phyloP scores from a whole-genome alignment of 1,140 invertebrate genomes.

The Ips typographus region DNA sequence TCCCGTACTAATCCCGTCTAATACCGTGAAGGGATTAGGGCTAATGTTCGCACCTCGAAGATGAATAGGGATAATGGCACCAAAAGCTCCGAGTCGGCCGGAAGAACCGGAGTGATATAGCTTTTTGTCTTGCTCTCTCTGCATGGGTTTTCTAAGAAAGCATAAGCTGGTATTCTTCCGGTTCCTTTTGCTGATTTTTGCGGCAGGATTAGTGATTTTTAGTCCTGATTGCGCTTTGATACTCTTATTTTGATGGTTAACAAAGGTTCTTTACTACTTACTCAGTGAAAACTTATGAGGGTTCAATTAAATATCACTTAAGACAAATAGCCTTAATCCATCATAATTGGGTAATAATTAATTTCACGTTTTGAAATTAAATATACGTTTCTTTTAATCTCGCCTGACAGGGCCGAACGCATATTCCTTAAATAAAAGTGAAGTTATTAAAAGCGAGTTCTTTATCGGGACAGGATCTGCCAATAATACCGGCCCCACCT shows the following conservation, averaged over 20 bases:
- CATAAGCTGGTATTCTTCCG: conserved; percentile 1
- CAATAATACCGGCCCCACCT: conserved; percentile 33
- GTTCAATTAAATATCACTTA: conserved; percentile 23
- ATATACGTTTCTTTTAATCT: conserved; percentile 31
- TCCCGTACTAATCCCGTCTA: conserved; percentile 42
- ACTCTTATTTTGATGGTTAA: no score
- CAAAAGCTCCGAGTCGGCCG: background rate
- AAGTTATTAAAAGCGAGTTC: conserved; percentile 30
- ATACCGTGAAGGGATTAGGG: conserved; percentile 39
- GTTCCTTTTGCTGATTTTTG: background rate
- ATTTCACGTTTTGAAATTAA: conserved; percentile 20
- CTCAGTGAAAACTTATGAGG: background rate
- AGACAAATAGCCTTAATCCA: conserved; percentile 12
- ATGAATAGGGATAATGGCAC: conserved; percentile 30
- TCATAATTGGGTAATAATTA: conserved; percentile 19
- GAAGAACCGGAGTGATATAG: conserved; percentile 9
- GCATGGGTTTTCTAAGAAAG: conserved; percentile 8
- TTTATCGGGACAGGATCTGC: conserved; percentile 27
- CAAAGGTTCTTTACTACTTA: background rate
- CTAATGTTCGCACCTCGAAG: conserved; percentile 39
- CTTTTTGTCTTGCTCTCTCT: conserved; percentile 1
- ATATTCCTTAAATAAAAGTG: conserved; percentile 29
- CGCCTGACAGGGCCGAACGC: conserved; percentile 10
- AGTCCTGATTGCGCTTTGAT: no score
- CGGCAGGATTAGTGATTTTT: no score